Conservation (phyloP, 2,888 invertebrate species). For the Proisotoma minuta region DNA sequence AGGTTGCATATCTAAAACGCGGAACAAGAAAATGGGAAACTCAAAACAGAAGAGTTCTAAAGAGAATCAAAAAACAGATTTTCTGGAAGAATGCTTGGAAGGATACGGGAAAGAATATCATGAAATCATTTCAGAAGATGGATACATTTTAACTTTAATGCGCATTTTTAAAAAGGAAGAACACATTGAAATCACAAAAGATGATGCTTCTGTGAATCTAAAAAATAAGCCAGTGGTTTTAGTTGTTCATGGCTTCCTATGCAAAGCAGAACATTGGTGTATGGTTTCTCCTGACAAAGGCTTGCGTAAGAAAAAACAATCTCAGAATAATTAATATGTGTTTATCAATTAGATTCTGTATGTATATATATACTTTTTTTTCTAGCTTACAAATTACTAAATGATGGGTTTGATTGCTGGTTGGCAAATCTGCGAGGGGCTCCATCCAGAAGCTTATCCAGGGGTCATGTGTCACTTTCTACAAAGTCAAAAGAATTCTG, state of each 20-base stretch:
- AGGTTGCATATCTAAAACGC: no score
- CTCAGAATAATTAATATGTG: not conserved
- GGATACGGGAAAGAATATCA: not conserved
- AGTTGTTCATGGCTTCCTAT: not conserved
- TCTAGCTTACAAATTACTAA: not conserved
- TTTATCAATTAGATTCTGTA: no score
- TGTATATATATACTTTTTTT: not conserved
- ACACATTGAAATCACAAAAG: not conserved
- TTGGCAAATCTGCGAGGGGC: not conserved
- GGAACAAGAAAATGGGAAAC: no score
- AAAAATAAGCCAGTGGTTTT: not conserved
- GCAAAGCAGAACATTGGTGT: not conserved
- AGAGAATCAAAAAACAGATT: no score
- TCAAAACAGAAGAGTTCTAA: no score
- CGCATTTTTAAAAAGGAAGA: not conserved
- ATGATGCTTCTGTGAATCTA: not conserved
- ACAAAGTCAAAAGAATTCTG: not conserved
- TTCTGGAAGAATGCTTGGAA: not conserved
- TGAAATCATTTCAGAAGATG: not conserved
- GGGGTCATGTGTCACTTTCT: not conserved
- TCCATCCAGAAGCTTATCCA: no score
- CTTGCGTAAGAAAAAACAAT: not conserved
- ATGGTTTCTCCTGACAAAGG: not conserved
- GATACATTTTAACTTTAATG: not conserved
- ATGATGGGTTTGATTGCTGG: not conserved